A percentile compares a stretch with the other conserved stretches of the same genome.
Evolutionary conservation across 2,797 vertebrate genomes (phyloP).

Genomic region (Poliocrania exsul): DNA sequence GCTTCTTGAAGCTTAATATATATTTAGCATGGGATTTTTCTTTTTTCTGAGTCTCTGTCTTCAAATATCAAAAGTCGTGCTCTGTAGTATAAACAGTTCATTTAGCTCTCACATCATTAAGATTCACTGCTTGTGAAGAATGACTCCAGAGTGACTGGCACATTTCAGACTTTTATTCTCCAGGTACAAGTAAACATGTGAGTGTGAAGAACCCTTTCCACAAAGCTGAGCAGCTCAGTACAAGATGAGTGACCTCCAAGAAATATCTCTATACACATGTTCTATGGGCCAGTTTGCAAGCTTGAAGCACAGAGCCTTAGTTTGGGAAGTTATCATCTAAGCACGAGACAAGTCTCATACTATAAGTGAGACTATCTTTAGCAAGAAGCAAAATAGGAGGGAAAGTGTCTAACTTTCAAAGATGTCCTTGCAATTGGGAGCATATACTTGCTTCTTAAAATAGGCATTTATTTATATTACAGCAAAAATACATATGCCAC

Average conservation of each 20-base stretch:
- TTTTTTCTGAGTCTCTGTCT: neutral
- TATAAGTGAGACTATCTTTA: neutral
- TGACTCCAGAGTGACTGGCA: neutral
- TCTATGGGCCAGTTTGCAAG: neutral
- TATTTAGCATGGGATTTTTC: neutral
- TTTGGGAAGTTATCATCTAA: neutral
- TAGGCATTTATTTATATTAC: neutral
- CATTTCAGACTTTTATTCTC: neutral
- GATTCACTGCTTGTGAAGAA: neutral
- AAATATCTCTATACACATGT: neutral
- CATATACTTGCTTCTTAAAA: neutral
- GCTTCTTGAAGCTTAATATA: neutral
- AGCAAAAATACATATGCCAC: conserved; percentile 17
- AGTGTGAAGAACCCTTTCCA: neutral
- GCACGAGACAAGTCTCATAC: neutral
- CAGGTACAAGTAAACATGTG: neutral
- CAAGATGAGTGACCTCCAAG: neutral
- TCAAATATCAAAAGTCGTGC: neutral
- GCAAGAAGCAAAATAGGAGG: neutral
- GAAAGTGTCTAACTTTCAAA: neutral
- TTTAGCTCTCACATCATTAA: neutral
- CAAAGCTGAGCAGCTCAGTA: neutral
- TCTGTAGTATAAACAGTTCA: neutral
- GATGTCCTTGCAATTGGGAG: neutral
- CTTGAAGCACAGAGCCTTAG: neutral